Percentiles rank a stretch among this genome's conserved stretches.
phyloP scores from a whole-genome alignment of 2,113 vertebrate species.

The Erinaceus europaeus region DNA sequence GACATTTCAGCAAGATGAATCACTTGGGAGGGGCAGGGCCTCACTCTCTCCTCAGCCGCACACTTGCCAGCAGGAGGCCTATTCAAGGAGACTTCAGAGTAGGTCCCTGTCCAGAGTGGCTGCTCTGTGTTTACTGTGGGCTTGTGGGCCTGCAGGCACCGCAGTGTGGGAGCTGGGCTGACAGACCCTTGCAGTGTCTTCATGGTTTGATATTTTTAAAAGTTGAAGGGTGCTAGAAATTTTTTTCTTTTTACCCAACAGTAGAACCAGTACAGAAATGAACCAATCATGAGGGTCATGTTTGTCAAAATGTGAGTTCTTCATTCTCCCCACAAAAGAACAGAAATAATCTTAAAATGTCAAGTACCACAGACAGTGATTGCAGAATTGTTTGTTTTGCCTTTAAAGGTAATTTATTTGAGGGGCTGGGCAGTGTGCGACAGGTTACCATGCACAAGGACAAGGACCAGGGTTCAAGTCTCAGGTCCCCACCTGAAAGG shows the following conservation, averaged over 20 bases:
- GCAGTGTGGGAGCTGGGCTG: background rate
- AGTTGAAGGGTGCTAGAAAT: background rate
- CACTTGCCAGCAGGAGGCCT: background rate
- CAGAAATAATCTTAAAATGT: slow-evolving; percentile 13
- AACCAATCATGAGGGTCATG: background rate
- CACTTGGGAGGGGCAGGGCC: background rate
- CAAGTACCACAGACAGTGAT: background rate
- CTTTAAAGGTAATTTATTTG: slow-evolving; percentile 5
- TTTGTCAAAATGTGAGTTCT: background rate
- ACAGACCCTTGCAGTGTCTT: background rate
- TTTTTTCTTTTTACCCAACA: background rate
- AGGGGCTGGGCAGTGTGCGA: background rate
- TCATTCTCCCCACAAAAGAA: slow-evolving; percentile 16
- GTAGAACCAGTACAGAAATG: background rate
- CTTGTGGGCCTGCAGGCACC: background rate
- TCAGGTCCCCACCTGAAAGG: no score
- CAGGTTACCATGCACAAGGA: no score
- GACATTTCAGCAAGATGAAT: slow-evolving; percentile 47
- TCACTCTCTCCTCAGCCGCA: slow-evolving; percentile 1
- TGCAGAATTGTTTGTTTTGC: background rate
- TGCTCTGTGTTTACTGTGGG: slow-evolving; percentile 8
- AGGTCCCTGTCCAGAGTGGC: background rate
- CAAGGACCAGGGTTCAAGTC: no score
- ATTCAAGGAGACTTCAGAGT: slow-evolving; percentile 36
- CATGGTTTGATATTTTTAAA: slow-evolving; percentile 34